phyloP scores from a whole-genome alignment of 37 sponge, comb jelly and placozoan genomes.

The Halisarca cf. caerulea region DNA sequence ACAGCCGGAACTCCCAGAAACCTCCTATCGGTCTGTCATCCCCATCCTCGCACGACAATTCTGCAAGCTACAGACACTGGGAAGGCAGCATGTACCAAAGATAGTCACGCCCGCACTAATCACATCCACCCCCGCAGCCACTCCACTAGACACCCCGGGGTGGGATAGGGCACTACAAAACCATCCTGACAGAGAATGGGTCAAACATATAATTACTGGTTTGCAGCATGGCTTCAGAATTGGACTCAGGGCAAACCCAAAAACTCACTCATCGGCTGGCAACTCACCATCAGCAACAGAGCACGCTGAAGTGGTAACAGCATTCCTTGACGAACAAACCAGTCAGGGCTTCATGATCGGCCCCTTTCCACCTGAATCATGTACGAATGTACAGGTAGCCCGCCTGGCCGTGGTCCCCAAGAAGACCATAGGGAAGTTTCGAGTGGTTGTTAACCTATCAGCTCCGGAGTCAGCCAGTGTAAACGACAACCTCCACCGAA shows the following conservation, averaged over 20 bases:
- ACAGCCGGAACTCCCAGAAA: no score
- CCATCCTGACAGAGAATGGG: constrained; percentile 12
- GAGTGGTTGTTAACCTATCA: constrained; percentile 17
- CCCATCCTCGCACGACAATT: constrained; percentile 20
- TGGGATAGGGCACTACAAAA: background rate
- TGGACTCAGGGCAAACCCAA: background rate
- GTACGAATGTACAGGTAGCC: background rate
- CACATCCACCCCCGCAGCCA: background rate
- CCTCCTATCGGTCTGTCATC: background rate
- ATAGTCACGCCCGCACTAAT: background rate
- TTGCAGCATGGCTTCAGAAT: constrained; percentile 7
- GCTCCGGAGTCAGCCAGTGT: background rate
- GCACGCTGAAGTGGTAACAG: background rate
- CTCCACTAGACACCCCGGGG: background rate
- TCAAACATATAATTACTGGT: background rate
- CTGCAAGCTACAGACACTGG: constrained; percentile 5
- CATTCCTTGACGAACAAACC: background rate
- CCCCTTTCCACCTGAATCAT: background rate
- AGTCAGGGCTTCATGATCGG: constrained; percentile 5
- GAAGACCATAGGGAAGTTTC: constrained; percentile 7
- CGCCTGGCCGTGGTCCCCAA: constrained; percentile 8
- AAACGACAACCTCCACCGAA: constrained; percentile 22
- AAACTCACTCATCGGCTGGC: background rate
- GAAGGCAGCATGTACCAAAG: background rate
- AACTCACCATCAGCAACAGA: background rate